These are phyloP conservation scores for Eulithis testata DNA, from an alignment of 2,888 invertebrate species.

Conservation along the genomic window DNA sequence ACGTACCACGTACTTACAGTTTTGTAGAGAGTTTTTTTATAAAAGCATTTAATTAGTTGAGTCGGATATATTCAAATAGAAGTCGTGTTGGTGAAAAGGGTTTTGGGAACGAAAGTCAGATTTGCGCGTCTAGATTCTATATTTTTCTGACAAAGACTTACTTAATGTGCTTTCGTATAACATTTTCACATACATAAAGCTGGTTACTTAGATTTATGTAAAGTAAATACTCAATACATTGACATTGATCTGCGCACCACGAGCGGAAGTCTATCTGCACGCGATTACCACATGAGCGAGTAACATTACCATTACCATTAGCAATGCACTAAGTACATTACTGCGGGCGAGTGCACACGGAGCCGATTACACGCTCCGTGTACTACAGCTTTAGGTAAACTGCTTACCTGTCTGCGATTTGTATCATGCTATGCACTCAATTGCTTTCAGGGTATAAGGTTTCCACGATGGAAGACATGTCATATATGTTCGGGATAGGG, in stretches of 20 bases:
- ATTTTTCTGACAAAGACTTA: not conserved
- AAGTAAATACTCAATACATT: not conserved
- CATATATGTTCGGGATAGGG: too few species aligned
- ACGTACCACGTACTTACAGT: too few species aligned
- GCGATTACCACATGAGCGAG: not conserved
- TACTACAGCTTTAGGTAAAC: conserved; percentile 9
- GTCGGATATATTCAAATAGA: too few species aligned
- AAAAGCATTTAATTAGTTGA: not conserved
- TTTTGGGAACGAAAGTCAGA: not conserved
- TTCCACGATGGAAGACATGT: not conserved
- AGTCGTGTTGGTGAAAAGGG: too few species aligned
- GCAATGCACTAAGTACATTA: conserved; percentile 11
- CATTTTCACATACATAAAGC: too few species aligned
- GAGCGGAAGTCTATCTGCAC: not conserved
- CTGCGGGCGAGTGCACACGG: conserved; percentile 11
- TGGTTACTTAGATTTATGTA: not conserved
- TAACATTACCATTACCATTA: not conserved
- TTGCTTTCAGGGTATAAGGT: conserved; percentile 3
- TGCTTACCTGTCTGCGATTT: conserved; percentile 11
- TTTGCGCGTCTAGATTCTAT: not conserved
- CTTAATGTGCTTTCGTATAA: too few species aligned
- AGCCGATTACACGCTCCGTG: conserved; percentile 3
- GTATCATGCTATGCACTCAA: conserved; percentile 11
- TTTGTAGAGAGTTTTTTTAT: too few species aligned
- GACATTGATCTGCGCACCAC: not conserved